Percentiles rank a stretch among this genome's conserved stretches.
These are phyloP conservation scores for Zaprionus davidi DNA, from an alignment of 1,140 invertebrate species.

Conservation along the genomic window DNA sequence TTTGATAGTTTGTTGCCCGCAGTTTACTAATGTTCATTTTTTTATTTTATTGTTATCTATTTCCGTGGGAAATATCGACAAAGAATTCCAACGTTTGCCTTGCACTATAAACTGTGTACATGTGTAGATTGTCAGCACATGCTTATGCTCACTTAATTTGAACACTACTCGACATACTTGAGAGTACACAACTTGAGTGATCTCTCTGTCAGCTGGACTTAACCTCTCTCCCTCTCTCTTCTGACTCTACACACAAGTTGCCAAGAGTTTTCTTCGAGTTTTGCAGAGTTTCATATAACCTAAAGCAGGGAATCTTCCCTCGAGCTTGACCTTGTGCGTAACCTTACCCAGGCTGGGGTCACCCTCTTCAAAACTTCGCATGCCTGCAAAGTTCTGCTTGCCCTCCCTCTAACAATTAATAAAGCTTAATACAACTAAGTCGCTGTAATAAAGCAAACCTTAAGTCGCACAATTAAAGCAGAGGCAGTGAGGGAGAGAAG, in stretches of 20 bases:
- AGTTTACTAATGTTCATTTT: slow-evolving; percentile 17
- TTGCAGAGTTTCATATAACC: neutral
- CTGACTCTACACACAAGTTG: slow-evolving; percentile 1
- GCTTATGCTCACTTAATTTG: neutral
- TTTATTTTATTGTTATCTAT: slow-evolving; percentile 15
- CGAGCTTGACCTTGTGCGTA: slow-evolving; percentile 37
- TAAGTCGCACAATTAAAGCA: slow-evolving; percentile 79
- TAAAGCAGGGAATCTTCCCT: slow-evolving; percentile 1
- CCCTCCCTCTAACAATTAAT: slow-evolving; percentile 62
- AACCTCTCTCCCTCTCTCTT: neutral
- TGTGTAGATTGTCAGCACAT: neutral
- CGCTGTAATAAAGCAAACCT: slow-evolving; percentile 69
- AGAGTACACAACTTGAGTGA: slow-evolving; percentile 13
- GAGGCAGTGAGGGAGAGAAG: neutral
- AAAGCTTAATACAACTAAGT: slow-evolving; percentile 69
- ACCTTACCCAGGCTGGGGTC: slow-evolving; percentile 9
- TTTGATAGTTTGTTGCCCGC: slow-evolving; percentile 27
- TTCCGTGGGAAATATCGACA: slow-evolving; percentile 9
- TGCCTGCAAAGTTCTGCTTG: neutral
- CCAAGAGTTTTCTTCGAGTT: neutral
- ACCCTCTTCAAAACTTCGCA: slow-evolving; percentile 41
- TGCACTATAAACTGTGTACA: neutral
- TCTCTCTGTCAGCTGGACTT: slow-evolving; percentile 41
- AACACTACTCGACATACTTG: neutral
- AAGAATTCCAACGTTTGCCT: neutral